These are phyloP conservation scores for Musca domestica DNA, from an alignment of 1,140 invertebrate genomes.

Conservation along the genomic window DNA sequence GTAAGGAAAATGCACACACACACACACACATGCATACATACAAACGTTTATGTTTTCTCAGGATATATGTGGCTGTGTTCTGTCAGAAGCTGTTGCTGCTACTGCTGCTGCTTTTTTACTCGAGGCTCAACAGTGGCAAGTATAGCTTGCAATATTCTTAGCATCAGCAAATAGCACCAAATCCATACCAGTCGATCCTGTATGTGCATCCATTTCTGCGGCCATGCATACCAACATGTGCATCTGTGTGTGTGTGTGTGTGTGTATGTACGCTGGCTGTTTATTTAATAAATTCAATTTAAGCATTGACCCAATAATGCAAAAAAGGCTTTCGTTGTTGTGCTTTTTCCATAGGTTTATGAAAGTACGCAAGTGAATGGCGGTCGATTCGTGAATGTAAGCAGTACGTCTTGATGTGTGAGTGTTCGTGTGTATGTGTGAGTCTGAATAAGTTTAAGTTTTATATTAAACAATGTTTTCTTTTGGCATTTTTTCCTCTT, in stretches of 20 bases:
- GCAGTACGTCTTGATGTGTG: neutral
- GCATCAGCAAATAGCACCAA: no score
- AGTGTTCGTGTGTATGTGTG: neutral
- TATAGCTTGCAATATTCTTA: neutral
- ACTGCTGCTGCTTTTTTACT: neutral
- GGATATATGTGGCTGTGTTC: no score
- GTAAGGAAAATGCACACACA: no score
- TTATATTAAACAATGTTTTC: constrained; percentile 16
- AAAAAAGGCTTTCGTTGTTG: constrained; percentile 11
- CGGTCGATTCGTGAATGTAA: neutral
- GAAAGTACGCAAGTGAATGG: constrained; percentile 2
- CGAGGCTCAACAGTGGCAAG: neutral
- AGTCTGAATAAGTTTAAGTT: constrained; percentile 1
- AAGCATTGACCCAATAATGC: constrained; percentile 16
- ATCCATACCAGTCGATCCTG: no score
- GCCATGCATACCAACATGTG: no score
- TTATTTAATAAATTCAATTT: constrained; percentile 8
- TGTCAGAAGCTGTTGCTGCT: no score
- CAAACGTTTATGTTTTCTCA: no score
- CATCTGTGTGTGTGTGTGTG: no score
- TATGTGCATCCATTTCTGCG: no score
- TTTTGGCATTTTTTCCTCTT: no score
- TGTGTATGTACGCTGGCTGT: no score
- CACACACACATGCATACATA: no score
- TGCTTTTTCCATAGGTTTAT: constrained; percentile 3